Percentiles rank a stretch among this genome's conserved stretches.
phyloP scores from a whole-genome alignment of 1,140 invertebrate genomes.

The Neodiprion lecontei region DNA sequence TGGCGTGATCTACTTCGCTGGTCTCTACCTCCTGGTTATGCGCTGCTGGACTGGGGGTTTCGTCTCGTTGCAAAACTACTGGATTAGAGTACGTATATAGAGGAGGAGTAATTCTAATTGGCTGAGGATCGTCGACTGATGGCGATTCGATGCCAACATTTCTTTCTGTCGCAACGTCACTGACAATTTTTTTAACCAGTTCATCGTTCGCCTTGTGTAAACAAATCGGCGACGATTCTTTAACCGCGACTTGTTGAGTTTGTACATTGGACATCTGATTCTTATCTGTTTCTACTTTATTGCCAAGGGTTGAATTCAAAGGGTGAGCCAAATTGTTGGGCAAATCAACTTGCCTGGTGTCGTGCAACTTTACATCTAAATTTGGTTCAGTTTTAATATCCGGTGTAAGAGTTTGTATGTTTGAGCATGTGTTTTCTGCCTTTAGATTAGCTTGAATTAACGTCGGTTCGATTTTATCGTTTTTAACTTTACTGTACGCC shows the following conservation, averaged over 20 bases:
- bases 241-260: conserved; percentile 40
- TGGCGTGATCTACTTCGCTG: conserved; percentile 48
- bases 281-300: conserved; percentile 46
- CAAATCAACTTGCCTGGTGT: conserved; percentile 50
- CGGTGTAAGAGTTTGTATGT: conserved; percentile 31
- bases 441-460: conserved; percentile 17
- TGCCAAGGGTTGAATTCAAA: conserved; percentile 20
- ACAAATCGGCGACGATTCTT: conserved; percentile 42
- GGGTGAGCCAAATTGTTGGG: conserved; percentile 30
- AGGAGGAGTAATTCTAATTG: conserved; percentile 74
- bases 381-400: conserved; percentile 45
- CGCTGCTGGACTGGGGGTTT: conserved; percentile 61
- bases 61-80: conserved; percentile 62
- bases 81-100: conserved; percentile 81
- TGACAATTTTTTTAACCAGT: conserved; percentile 46
- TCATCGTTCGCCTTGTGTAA: conserved; percentile 48
- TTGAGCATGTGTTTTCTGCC: conserved; percentile 31
- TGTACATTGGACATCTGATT: conserved; percentile 55
- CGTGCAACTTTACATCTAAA: conserved; percentile 46
- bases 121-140: conserved; percentile 69
- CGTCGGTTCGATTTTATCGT: conserved; percentile 37
- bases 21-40: conserved; percentile 53
- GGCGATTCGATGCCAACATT: conserved; percentile 55
- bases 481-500: conserved; percentile 46
- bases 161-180: conserved; percentile 40